Evolutionary conservation across 2,888 invertebrate genomes (phyloP).

Genomic region (Eupithecia dodoneata): DNA sequence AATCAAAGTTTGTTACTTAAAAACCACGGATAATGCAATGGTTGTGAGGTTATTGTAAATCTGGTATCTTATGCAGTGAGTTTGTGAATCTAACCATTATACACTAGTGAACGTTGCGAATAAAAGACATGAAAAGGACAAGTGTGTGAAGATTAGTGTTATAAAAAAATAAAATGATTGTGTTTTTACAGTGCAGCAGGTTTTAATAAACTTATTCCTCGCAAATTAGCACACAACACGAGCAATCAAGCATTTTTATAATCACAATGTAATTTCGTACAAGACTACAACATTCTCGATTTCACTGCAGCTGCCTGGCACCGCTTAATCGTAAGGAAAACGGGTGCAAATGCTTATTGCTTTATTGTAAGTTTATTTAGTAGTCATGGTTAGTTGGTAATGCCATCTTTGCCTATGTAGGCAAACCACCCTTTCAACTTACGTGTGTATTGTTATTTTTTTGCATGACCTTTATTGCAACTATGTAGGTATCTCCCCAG

Average conservation of each 20-base stretch:
- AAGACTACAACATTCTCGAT: constrained; percentile 58
- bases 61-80: background rate
- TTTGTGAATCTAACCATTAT: constrained; percentile 15
- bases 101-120: constrained; percentile 15
- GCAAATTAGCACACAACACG: constrained; percentile 77
- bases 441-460: background rate
- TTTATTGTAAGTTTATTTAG: constrained; percentile 64
- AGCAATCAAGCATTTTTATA: constrained; percentile 60
- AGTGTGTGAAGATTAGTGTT: constrained; percentile 27
- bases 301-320: constrained; percentile 68
- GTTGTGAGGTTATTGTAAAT: constrained; percentile 1
- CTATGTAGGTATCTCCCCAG: background rate
- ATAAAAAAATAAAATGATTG: constrained; percentile 57
- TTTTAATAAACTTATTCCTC: constrained; percentile 73
- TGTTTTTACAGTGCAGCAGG: constrained; percentile 68
- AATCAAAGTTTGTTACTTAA: background rate
- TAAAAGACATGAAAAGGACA: constrained; percentile 13
- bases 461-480: background rate
- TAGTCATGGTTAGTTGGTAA: background rate
- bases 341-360: constrained; percentile 65
- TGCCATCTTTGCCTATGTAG: background rate
- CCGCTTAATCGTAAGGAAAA: constrained; percentile 68
- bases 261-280: constrained; percentile 79
- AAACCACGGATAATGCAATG: background rate
- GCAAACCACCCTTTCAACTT: background rate